Evolutionary conservation across 2,113 vertebrate species (phyloP), one percentile per base, ranked within the genome.

Genomic region (Cranoglanis bouderius): DNA sequence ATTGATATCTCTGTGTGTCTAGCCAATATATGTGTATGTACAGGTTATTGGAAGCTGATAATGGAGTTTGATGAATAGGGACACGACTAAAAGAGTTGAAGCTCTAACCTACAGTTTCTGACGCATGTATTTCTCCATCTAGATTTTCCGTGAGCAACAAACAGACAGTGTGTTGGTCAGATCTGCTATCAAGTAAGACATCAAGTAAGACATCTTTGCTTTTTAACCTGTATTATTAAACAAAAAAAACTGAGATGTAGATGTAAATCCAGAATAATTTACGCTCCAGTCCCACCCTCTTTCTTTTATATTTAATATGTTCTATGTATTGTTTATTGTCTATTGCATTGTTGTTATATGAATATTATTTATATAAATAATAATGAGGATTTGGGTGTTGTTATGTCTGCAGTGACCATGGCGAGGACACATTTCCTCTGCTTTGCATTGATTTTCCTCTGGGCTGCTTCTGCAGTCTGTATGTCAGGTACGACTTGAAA

Each of bases 401-500:
- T 67, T 85, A 70, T 82, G n/a, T 88, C 89, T 84, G 86, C 89
- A 95, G 94, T 84, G 16, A 89, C 91, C 89, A 90, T 88, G 91
- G 94, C 93, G 94, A 89, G 88, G 75, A 90, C 84, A 16, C 53
- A 57, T 57, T 93, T 89, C 55, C 78, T 94, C 38, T 88, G 72
- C 6, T 84, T 83, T 63, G 88, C 61, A 0, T 7, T 78, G 67
- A 49, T 92, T 12, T 82, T 90, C 26, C 57, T 95, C 90, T 95
- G 94, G 91, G 91, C 89, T 49, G 49, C 77, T 7, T 86, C 91
- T 0, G 92, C 82, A 70, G 85, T 94, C 86, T 85, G 92, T 59
- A 61, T 87, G 87, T 93, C 95, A 93, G 95, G 96, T 96, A 92
- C 14, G 35, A 88, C 4, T 19, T 57, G 1, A 81, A 70, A 72